phyloP scores from a whole-genome alignment of 1,140 invertebrate species.

The Thalassaphorura encarpata region DNA sequence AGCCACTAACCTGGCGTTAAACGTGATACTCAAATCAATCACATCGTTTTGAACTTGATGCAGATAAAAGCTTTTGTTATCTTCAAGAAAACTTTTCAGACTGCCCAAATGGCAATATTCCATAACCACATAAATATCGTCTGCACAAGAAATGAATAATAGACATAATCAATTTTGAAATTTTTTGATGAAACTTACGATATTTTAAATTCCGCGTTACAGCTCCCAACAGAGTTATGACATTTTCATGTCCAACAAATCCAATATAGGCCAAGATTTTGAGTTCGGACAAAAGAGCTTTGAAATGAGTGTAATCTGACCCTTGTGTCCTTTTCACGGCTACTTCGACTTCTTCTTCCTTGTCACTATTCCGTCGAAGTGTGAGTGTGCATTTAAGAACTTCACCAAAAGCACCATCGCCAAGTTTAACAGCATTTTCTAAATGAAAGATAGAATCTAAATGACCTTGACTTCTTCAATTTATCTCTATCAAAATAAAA shows the following conservation, averaged over 20 bases:
- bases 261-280: constrained; percentile 66
- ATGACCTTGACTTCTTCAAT: background rate
- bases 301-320: constrained; percentile 12
- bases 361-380: constrained; percentile 1
- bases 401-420: constrained; percentile 19
- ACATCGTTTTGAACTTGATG: constrained; percentile 5
- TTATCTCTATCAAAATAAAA: background rate
- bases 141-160: constrained; percentile 7
- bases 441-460: background rate
- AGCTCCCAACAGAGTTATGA: constrained; percentile 66
- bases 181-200: constrained; percentile 3
- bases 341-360: constrained; percentile 11
- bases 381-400: constrained; percentile 19
- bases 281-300: constrained; percentile 57
- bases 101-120: constrained; percentile 21
- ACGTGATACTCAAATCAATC: constrained; percentile 4
- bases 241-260: constrained; percentile 60
- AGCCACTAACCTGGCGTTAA: background rate
- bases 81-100: constrained; percentile 10
- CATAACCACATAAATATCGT: constrained; percentile 15
- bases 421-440: constrained; percentile 12
- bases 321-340: constrained; percentile 11
- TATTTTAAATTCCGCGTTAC: constrained; percentile 45
- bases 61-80: background rate
- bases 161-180: background rate